These are phyloP conservation scores for Numenius phaeopus DNA, from an alignment of 2,797 vertebrate genomes.

Conservation along the genomic window DNA sequence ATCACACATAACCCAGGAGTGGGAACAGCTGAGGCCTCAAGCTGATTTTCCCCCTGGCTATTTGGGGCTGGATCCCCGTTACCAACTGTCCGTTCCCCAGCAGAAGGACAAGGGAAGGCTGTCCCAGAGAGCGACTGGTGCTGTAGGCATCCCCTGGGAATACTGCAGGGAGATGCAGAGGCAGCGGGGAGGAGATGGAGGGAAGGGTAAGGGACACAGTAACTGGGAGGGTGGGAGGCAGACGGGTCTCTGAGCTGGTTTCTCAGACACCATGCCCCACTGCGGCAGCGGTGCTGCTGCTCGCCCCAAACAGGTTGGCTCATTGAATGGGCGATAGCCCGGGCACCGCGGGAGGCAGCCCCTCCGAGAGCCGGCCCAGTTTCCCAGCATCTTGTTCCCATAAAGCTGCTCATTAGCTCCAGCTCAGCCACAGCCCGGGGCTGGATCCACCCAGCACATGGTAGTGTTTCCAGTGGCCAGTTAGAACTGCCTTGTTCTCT, in stretches of 20 bases:
- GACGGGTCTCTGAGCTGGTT: rapidly evolving
- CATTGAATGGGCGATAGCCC: background rate
- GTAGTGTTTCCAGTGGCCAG: slow-evolving; percentile 46
- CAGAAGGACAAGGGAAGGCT: background rate
- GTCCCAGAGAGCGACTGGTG: background rate
- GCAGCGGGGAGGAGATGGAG: background rate
- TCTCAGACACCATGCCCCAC: rapidly evolving
- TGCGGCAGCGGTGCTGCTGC: background rate
- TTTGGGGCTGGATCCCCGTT: background rate
- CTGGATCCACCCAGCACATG: slow-evolving; percentile 67
- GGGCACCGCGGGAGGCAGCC: background rate
- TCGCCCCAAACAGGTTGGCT: background rate
- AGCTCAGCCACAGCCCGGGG: slow-evolving; percentile 26
- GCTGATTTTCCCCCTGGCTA: background rate
- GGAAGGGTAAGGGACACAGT: background rate
- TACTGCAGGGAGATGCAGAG: background rate
- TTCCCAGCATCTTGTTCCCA: slow-evolving; percentile 59
- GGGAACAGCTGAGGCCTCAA: background rate
- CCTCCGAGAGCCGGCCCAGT: background rate
- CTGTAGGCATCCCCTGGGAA: background rate
- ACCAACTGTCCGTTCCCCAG: background rate
- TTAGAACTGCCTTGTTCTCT: slow-evolving; percentile 43
- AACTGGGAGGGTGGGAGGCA: background rate
- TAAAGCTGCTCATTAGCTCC: slow-evolving; percentile 33
- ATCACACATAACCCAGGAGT: background rate